phyloP scores from a whole-genome alignment of 2,888 invertebrate species.

The Drosophila multiciliata region DNA sequence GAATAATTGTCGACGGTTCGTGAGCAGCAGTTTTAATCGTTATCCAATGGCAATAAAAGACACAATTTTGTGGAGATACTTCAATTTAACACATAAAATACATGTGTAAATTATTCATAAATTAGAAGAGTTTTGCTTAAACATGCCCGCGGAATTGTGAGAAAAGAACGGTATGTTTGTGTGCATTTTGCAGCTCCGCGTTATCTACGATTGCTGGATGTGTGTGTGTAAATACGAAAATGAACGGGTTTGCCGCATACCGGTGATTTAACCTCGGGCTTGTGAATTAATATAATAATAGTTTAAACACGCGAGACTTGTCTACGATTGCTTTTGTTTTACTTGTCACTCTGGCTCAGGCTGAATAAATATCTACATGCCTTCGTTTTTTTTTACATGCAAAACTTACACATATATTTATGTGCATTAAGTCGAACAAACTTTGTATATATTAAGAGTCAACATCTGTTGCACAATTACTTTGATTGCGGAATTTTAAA shows the following conservation, averaged over 20 bases:
- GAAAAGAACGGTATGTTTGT: neutral
- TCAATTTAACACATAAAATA: neutral
- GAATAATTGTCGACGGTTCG: neutral
- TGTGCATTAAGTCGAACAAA: neutral
- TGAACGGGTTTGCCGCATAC: neutral
- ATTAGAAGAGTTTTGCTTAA: neutral
- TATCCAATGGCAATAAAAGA: neutral
- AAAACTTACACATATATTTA: neutral
- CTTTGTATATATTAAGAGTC: neutral
- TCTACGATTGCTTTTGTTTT: constrained; percentile 8
- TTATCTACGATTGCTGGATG: neutral
- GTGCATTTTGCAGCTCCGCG: neutral
- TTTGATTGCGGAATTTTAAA: neutral
- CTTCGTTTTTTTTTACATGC: neutral
- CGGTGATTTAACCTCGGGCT: neutral
- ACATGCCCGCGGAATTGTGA: neutral
- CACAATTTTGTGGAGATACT: neutral
- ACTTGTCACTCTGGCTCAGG: neutral
- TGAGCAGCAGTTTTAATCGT: neutral
- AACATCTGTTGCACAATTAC: neutral
- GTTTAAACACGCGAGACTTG: neutral
- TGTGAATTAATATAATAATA: neutral
- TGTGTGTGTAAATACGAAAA: neutral
- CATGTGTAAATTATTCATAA: neutral
- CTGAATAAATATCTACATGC: neutral